Conservation (phyloP, 2,113 vertebrate genomes). For the Malurus melanocephalus region DNA sequence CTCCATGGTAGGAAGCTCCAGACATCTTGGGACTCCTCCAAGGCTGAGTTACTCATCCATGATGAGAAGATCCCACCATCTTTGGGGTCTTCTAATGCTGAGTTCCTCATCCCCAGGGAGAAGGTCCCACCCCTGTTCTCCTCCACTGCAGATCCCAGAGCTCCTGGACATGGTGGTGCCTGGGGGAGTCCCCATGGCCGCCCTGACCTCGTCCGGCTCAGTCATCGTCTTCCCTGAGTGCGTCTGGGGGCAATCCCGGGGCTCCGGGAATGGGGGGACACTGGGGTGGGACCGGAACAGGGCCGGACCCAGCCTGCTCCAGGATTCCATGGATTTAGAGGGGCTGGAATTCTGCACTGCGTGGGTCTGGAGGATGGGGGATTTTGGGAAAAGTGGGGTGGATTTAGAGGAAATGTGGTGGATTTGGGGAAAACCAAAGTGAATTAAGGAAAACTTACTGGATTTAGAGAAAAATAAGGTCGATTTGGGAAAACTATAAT, state of each 20-base stretch:
- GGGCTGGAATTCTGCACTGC: no score
- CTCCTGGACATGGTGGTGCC: not conserved
- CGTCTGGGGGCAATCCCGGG: no score
- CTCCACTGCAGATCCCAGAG: not conserved
- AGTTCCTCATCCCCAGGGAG: not conserved
- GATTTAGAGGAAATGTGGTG: not conserved
- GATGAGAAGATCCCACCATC: no score
- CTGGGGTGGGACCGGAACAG: no score
- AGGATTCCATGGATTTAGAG: no score
- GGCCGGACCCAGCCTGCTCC: no score
- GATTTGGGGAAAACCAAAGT: not conserved
- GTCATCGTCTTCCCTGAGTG: no score
- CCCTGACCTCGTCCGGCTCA: not conserved
- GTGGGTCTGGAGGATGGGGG: no score
- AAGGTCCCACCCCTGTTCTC: not conserved
- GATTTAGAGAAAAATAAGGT: no score
- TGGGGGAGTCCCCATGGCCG: not conserved
- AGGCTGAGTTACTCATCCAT: not conserved
- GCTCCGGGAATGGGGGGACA: no score
- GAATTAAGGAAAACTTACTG: no score
- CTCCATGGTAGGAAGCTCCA: not conserved
- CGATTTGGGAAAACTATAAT: no score
- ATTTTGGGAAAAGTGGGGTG: not conserved
- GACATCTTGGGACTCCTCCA: not conserved
- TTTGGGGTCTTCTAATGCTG: not conserved